These are phyloP conservation scores for Megalurothrips usitatus DNA, from an alignment of 2,888 invertebrate species.

Conservation along the genomic window DNA sequence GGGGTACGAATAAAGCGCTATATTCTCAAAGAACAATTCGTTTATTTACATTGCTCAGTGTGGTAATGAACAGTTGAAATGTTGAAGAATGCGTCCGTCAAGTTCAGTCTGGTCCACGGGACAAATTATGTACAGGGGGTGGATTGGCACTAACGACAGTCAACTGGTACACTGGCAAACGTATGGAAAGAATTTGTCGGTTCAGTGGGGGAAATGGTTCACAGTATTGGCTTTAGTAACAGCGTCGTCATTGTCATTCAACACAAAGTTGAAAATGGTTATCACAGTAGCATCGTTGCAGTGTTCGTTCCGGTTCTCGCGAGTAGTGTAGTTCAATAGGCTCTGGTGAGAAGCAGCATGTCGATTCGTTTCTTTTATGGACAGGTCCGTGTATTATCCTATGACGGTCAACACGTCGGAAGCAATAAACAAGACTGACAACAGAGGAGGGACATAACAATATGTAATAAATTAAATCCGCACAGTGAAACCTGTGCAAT, in stretches of 20 bases:
- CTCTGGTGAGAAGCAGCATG: no score
- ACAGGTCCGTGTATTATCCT: no score
- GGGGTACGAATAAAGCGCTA: background rate
- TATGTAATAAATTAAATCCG: background rate
- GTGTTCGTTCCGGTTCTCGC: background rate
- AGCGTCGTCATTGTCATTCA: background rate
- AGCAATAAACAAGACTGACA: background rate
- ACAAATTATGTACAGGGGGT: background rate
- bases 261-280: background rate
- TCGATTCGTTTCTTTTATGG: no score
- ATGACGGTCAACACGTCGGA: background rate
- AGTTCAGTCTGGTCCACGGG: background rate
- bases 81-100: background rate
- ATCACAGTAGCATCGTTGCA: background rate
- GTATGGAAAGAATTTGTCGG: background rate
- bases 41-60: background rate
- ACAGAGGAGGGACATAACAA: background rate
- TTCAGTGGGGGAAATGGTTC: background rate
- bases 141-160: background rate
- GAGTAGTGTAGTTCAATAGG: background rate
- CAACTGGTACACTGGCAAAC: background rate
- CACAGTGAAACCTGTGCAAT: constrained; percentile 24
- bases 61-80: background rate
- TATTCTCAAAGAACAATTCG: background rate
- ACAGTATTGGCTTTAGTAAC: background rate